Evolutionary conservation across 2,797 vertebrate species (phyloP).

Genomic region (Cirrhinus mrigala): DNA sequence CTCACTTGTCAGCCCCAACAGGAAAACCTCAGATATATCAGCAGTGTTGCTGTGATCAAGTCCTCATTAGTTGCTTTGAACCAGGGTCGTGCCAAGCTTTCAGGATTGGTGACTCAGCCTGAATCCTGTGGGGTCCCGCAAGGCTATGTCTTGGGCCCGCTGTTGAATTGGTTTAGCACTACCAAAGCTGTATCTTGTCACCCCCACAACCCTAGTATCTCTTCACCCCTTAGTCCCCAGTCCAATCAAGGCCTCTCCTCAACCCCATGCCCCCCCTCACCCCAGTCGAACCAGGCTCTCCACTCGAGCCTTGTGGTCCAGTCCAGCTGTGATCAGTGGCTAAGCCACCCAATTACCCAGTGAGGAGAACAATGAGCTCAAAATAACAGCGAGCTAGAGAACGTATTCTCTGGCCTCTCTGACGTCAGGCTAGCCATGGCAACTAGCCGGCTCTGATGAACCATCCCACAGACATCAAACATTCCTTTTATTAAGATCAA

Average conservation of each 20-base stretch:
- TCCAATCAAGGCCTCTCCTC: background rate
- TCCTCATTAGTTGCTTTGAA: constrained; percentile 15
- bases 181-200: background rate
- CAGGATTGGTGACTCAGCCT: background rate
- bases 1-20: background rate
- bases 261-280: constrained; percentile 10
- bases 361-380: constrained; percentile 57
- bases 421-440: constrained; percentile 78
- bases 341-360: constrained; percentile 71
- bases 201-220: background rate
- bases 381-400: constrained; percentile 60
- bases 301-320: constrained; percentile 30
- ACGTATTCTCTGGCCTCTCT: constrained; percentile 59
- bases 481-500: constrained; percentile 73
- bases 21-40: background rate
- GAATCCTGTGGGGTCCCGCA: background rate
- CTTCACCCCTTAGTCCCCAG: background rate
- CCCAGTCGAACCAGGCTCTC: constrained; percentile 18
- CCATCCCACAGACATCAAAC: constrained; percentile 69
- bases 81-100: background rate
- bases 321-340: constrained; percentile 58
- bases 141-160: background rate
- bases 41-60: background rate
- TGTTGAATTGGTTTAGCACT: constrained; percentile 4
- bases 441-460: constrained; percentile 72